phyloP scores from a whole-genome alignment of 2,113 vertebrate species.

The Leptodactylus fuscus region DNA sequence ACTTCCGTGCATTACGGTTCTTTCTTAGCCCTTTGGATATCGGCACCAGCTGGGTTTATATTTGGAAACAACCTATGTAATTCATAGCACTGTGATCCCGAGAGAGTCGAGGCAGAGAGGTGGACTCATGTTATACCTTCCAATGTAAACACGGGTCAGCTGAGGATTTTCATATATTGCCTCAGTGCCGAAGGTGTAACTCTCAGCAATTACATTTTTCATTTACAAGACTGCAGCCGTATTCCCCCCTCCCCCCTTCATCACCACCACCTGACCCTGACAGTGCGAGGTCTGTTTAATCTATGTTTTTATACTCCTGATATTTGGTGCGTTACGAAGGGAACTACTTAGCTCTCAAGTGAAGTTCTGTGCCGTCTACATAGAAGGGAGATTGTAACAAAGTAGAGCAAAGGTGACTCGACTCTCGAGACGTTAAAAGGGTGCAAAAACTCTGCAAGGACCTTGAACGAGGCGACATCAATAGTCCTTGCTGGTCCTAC shows the following conservation, averaged over 20 bases:
- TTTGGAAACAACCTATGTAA: constrained; percentile 40
- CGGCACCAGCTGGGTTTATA: neutral
- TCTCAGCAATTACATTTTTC: constrained; percentile 38
- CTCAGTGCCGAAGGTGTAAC: neutral
- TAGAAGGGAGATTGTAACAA: neutral
- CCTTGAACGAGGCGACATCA: neutral
- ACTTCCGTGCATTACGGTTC: neutral
- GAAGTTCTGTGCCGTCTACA: neutral
- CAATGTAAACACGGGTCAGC: constrained; percentile 40
- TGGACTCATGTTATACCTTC: neutral
- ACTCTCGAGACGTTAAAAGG: no score
- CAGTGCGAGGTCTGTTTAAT: neutral
- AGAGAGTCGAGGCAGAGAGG: neutral
- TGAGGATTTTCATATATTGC: constrained; percentile 5
- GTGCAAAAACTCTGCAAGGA: neutral
- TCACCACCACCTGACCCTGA: neutral
- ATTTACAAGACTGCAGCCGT: constrained; percentile 6
- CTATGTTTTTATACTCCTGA: constrained; percentile 3
- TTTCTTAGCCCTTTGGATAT: neutral
- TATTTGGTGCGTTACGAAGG: neutral
- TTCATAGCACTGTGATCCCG: constrained; percentile 6
- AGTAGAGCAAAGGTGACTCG: neutral
- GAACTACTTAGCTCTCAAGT: neutral
- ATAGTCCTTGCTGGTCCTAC: neutral
- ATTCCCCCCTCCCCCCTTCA: neutral